A percentile compares a stretch with the other conserved stretches of the same genome.
These are phyloP conservation scores for Phyllostomus discolor DNA, from an alignment of 2,113 vertebrate species.

Conservation along the genomic window DNA sequence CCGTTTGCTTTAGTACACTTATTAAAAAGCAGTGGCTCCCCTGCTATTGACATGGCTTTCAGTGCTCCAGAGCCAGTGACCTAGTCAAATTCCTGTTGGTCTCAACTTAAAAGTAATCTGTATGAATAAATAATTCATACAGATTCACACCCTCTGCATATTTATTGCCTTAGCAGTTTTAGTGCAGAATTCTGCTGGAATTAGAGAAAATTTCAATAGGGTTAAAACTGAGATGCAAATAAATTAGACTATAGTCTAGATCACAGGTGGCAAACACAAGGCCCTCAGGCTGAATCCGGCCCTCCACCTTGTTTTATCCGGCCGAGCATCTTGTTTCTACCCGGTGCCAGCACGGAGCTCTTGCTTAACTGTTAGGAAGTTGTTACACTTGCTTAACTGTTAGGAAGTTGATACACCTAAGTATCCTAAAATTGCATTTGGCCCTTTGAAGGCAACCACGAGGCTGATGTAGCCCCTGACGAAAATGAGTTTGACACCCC, in stretches of 20 bases:
- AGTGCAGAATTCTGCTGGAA: conserved; percentile 68
- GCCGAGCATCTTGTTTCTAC: too few species aligned
- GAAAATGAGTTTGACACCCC: too few species aligned
- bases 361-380: too few species aligned
- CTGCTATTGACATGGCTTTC: conserved; percentile 75
- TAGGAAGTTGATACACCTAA: too few species aligned
- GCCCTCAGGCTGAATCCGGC: too few species aligned
- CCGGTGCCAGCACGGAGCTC: too few species aligned
- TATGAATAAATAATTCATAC: conserved; percentile 80
- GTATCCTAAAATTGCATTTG: too few species aligned
- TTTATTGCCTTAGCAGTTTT: conserved; percentile 60
- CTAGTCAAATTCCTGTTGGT: conserved; percentile 74
- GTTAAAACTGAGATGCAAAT: conserved; percentile 60
- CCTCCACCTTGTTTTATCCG: too few species aligned
- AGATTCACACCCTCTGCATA: conserved; percentile 57
- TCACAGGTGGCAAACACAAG: too few species aligned
- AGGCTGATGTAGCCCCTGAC: too few species aligned
- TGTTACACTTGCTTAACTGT: too few species aligned
- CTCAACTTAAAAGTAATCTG: conserved; percentile 74
- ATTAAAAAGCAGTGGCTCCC: conserved; percentile 66
- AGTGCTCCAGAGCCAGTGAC: conserved; percentile 70
- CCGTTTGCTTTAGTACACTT: conserved; percentile 60
- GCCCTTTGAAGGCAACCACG: too few species aligned
- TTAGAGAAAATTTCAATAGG: conserved; percentile 66
- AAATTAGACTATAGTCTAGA: conserved; percentile 45